Evolutionary conservation across 2,797 vertebrate species (phyloP), one percentile per base, ranked within the genome.

Genomic region (Lophotriccus pileatus): DNA sequence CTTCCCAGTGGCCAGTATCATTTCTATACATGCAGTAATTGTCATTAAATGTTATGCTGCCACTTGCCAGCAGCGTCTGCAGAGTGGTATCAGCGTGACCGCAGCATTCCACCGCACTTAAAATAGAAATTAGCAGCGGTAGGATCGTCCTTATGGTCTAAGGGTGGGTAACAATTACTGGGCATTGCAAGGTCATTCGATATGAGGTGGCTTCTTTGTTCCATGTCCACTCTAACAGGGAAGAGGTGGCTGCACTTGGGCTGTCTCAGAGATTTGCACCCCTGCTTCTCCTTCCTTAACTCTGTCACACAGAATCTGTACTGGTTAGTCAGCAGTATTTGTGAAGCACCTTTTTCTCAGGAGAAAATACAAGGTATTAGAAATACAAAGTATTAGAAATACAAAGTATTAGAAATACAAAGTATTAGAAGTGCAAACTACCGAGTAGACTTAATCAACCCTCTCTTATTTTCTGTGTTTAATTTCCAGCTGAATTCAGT

Each of bases 121-220:
- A 96, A 97, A 96, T 87, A 93, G 91, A 68, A 88, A 87, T 55
- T 10, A 89, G 74, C 74, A 60, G 91, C 6, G 0, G 32, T 86
- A 47, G 50, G 37, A 30, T 81, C 59, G 3, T 73, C 43, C 80
- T 52, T 44, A 58, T 5, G 76, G 87, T 88, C 79, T 25, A 25
- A 39, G 85, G 69, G 66, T 27, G 90, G 81, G 70, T 50, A 74
- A 58, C 52, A 80, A 63, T 67, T 27, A 49, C 69, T 55, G 76
- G 47, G 85, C 70, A 14, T 24, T 23, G 56, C 83, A 60, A 53
- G 80, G 89, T 50, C 83, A 23, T 7, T 16, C 2, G 2, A 23
- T 24, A 67, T 8, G 74, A 50, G 52, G 12, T 8, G 59, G 73
- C 62, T 70, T 47, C 63, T 77, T 32, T 43, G 59, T 24, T 62